Base-by-base conservation (phyloP, 2,888 invertebrate species). In the Deilephila elpenor region DNA sequence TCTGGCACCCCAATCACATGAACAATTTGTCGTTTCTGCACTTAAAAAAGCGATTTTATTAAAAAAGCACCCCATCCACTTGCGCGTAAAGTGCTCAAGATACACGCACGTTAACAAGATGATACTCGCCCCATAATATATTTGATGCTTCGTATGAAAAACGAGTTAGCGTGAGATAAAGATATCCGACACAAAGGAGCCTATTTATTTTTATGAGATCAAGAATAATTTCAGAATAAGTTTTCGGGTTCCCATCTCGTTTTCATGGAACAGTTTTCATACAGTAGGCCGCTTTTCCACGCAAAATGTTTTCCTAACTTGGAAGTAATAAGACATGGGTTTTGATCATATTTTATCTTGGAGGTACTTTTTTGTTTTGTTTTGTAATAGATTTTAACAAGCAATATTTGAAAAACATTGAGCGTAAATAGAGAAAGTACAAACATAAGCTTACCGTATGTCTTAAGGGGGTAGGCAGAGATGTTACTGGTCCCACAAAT, bases 171-270 rank as follows among this genome's bases (percentile, higher is more conserved):
- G 67, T 51, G 67, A 25, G 44, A 44, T 67, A 76, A 76, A 73
- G 75, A 73, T 74, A 75, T 77, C 74, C 76, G 71, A 25, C 60
- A 37, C 37, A 34, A 20, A 64, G 37, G n/a, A 32, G 60, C n/a
- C 70, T n/a, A 25, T 61, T 61, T 53, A 32, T 67, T 71, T 29
- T 60, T 67, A 67, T 51, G 44, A 67, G 20, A 20, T n/a, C 14
- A 20, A 11, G 25, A 67, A 67, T 44, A 37, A 62, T 37, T 19
- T 25, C 25, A 51, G 25, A 51, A 64, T n/a, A 64, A 64, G 11
- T 37, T n/a, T 64, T n/a, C 3, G 51, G 25, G 67, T 51, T 67
- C 14, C 44, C 6, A 25, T 29, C n/a, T 51, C 25, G 17, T 14
- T 25, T 44, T 51, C 44, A 20, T 64, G 11, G 44, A 64, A 44